phyloP scores from a whole-genome alignment of 2,888 invertebrate genomes.

The Sarcophaga subvicina region DNA sequence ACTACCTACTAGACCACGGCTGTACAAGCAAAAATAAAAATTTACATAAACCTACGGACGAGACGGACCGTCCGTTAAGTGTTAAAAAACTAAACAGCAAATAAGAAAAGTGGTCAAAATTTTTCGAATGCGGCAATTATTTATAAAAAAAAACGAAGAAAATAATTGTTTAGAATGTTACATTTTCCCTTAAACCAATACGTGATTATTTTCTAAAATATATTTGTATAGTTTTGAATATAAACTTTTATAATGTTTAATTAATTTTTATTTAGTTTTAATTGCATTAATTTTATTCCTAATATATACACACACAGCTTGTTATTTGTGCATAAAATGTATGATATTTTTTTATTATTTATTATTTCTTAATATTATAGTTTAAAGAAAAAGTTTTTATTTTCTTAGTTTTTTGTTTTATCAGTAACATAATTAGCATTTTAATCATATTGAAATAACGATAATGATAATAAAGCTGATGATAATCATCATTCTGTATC shows the following conservation, averaged over 20 bases:
- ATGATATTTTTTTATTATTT: background rate
- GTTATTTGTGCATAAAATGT: slow-evolving; percentile 67
- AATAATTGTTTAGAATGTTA: background rate
- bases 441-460: slow-evolving; percentile 2
- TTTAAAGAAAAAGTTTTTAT: no score
- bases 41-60: no score
- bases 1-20: no score
- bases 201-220: slow-evolving; percentile 8
- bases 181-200: slow-evolving; percentile 52
- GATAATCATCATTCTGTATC: slow-evolving; percentile 14
- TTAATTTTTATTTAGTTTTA: slow-evolving; percentile 10
- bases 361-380: slow-evolving; percentile 43
- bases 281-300: background rate
- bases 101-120: no score
- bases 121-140: no score
- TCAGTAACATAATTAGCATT: slow-evolving; percentile 43
- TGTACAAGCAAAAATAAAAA: no score
- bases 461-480: slow-evolving; percentile 6
- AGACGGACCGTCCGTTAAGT: no score
- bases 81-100: no score
- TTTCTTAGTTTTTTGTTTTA: slow-evolving; percentile 32
- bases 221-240: slow-evolving; percentile 25
- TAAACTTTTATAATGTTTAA: background rate
- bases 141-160: background rate
- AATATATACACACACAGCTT: slow-evolving; percentile 13